A percentile compares a stretch with the other conserved stretches of the same genome.
Evolutionary conservation across 2,888 invertebrate species (phyloP).

Genomic region (Leucophenga maculata): DNA sequence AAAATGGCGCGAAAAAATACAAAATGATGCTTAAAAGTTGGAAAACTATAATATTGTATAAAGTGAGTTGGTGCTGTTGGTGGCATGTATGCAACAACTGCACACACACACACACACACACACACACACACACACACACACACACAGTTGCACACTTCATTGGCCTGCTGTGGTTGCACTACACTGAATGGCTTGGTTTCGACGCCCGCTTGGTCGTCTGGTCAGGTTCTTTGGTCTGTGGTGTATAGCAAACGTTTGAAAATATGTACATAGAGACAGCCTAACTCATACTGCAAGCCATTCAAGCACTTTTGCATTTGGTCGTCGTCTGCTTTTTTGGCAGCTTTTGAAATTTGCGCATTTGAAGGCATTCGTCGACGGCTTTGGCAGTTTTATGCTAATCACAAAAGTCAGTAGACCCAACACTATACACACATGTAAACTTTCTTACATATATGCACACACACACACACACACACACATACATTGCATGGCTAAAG

Average conservation of each 20-base stretch:
- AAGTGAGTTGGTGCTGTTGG: neutral
- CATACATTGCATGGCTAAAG: conserved; percentile 38
- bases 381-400: conserved; percentile 64
- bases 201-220: neutral
- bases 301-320: neutral
- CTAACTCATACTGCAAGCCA: neutral
- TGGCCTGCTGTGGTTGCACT: conserved; percentile 5
- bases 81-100: neutral
- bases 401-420: conserved; percentile 45
- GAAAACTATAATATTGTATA: neutral
- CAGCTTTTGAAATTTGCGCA: conserved; percentile 14
- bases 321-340: conserved; percentile 1
- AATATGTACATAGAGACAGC: neutral
- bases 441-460: conserved; percentile 5
- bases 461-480: neutral
- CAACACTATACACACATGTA: conserved; percentile 30
- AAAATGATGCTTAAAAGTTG: conserved; percentile 13
- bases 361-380: conserved; percentile 9
- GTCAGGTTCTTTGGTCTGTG: conserved; percentile 20
- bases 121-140: conserved; percentile 27
- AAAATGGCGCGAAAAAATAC: neutral
- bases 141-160: neutral
- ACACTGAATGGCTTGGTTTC: neutral
- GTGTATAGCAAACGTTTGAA: neutral
- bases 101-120: conserved; percentile 31